These are phyloP conservation scores for Chloroclystis v-ata DNA, from an alignment of 2,888 invertebrate species.

Conservation along the genomic window DNA sequence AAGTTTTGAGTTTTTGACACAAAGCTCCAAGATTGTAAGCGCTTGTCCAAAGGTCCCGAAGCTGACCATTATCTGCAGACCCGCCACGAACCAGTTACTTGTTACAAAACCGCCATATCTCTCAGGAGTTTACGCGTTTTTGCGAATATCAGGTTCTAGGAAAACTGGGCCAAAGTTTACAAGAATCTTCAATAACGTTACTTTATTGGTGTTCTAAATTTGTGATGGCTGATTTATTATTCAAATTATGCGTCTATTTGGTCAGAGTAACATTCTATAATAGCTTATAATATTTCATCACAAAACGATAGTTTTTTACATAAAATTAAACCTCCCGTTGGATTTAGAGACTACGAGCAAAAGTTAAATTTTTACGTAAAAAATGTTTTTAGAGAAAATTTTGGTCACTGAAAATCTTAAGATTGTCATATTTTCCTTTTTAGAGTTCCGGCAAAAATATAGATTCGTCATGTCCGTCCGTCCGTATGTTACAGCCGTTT, in stretches of 20 bases:
- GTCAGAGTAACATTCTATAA: not conserved
- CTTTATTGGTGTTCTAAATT: constrained; percentile 5
- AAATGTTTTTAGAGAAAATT: too few species aligned
- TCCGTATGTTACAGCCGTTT: too few species aligned
- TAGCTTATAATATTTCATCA: too few species aligned
- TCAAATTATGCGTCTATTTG: not conserved
- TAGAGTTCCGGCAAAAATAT: too few species aligned
- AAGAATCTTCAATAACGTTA: constrained; percentile 30
- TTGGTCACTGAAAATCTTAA: too few species aligned
- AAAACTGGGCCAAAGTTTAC: constrained; percentile 29
- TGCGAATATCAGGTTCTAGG: constrained; percentile 19
- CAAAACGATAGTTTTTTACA: too few species aligned
- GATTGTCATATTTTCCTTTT: too few species aligned
- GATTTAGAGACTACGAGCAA: too few species aligned
- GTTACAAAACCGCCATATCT: constrained; percentile 18
- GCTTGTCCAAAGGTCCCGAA: constrained; percentile 28
- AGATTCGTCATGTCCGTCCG: too few species aligned
- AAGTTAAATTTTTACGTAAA: too few species aligned
- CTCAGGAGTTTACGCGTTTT: constrained; percentile 16
- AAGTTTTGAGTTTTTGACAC: constrained; percentile 38
- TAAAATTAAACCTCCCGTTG: too few species aligned
- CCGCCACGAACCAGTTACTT: constrained; percentile 22
- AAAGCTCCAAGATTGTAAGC: constrained; percentile 31
- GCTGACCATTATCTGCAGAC: constrained; percentile 23
- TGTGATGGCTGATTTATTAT: constrained; percentile 1